These are phyloP conservation scores for Alosa sapidissima DNA, from an alignment of 2,797 vertebrate species.

Conservation along the genomic window DNA sequence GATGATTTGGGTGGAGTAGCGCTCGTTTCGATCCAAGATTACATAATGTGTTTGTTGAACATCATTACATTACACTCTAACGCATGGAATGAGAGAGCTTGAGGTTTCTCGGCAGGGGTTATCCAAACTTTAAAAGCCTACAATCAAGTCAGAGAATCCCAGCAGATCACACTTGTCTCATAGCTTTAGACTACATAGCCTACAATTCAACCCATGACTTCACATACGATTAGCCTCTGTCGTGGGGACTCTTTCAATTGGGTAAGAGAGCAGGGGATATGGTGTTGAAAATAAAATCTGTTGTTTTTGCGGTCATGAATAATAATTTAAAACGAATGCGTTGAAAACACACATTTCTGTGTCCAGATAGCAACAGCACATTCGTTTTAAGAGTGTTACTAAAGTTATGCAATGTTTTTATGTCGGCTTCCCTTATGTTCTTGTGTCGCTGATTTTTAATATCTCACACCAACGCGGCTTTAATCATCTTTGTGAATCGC, in stretches of 20 bases:
- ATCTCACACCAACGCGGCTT: not conserved
- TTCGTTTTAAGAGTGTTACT: too few species aligned
- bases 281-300: not conserved
- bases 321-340: not conserved
- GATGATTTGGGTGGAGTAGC: conserved; percentile 14
- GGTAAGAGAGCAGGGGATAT: not conserved
- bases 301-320: not conserved
- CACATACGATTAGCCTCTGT: not conserved
- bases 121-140: not conserved
- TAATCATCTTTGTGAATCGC: not conserved
- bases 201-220: not conserved
- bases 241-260: not conserved
- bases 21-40: conserved; percentile 26
- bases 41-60: conserved; percentile 27
- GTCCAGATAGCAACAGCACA: too few species aligned
- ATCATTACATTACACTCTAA: conserved; percentile 31
- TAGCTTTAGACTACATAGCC: not conserved
- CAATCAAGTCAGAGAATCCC: not conserved
- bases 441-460: too few species aligned
- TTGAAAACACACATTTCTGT: too few species aligned
- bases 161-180: not conserved
- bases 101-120: conserved; percentile 25
- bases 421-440: too few species aligned
- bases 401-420: not conserved
- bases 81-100: not conserved